A percentile compares a stretch with the other conserved stretches of the same genome.
Evolutionary conservation across 2,797 vertebrate genomes (phyloP).

Genomic region (Novumbra hubbsi): DNA sequence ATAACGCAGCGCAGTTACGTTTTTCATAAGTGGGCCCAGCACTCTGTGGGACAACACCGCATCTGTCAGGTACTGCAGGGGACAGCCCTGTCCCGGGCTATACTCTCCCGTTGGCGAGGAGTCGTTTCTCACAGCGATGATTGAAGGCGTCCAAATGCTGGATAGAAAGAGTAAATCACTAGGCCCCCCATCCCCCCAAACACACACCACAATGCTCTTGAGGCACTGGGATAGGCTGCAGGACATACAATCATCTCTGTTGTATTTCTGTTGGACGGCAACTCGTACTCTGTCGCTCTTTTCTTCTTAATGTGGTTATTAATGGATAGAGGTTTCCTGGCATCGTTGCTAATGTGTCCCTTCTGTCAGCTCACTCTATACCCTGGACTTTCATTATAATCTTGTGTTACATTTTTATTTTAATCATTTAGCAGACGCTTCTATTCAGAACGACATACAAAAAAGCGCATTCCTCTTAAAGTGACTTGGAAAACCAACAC

Average conservation of each 20-base stretch:
- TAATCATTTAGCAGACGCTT: too few species aligned
- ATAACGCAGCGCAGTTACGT: neutral
- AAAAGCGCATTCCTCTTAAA: too few species aligned
- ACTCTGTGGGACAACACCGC: conserved; percentile 1
- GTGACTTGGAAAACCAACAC: too few species aligned
- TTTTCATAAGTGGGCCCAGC: neutral
- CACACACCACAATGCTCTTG: neutral
- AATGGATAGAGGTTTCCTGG: conserved; percentile 10
- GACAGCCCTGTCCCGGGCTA: conserved; percentile 4
- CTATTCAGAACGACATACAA: too few species aligned
- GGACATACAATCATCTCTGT: conserved; percentile 28
- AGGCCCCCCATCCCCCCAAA: neutral
- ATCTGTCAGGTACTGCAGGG: conserved; percentile 4
- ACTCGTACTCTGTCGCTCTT: conserved; percentile 13
- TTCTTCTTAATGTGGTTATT: conserved; percentile 7
- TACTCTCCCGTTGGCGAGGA: neutral
- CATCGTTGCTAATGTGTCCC: neutral
- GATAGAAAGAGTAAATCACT: conserved; percentile 25
- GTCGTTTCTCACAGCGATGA: conserved; percentile 26
- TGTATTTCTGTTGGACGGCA: conserved; percentile 14
- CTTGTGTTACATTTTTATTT: too few species aligned
- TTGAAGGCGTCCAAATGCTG: conserved; percentile 30
- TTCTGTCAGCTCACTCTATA: neutral
- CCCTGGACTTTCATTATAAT: neutral
- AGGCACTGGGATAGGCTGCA: conserved; percentile 7